Evolutionary conservation across 2,888 invertebrate species (phyloP).

Genomic region (Micoletzkya japonica): DNA sequence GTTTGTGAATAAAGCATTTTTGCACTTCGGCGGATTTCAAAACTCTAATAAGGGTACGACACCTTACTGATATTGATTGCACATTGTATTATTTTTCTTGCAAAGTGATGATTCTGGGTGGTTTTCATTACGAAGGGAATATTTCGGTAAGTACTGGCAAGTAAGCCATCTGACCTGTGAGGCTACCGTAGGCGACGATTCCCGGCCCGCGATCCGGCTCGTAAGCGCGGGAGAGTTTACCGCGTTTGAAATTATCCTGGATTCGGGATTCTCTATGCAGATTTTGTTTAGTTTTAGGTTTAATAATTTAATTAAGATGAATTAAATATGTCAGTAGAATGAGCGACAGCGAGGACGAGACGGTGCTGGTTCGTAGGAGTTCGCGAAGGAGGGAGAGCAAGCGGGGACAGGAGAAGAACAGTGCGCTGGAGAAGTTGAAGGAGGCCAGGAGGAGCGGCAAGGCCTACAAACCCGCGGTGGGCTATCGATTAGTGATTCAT

Average conservation of each 20-base stretch:
- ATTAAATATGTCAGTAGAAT: neutral
- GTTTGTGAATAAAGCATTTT: no score
- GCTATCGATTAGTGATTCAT: neutral
- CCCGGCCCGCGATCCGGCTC: no score
- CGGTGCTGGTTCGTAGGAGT: conserved; percentile 28
- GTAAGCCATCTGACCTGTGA: no score
- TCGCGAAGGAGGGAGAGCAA: conserved; percentile 32
- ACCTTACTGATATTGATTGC: no score
- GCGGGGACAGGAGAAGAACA: conserved; percentile 25
- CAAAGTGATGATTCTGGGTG: no score
- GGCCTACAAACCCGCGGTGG: conserved; percentile 39
- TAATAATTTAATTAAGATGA: neutral
- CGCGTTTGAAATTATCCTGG: neutral
- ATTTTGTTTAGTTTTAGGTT: neutral
- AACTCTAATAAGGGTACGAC: no score
- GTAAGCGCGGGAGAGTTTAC: neutral
- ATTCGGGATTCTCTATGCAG: no score
- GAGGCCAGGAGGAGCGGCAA: conserved; percentile 39
- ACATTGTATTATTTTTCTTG: no score
- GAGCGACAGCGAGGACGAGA: conserved; percentile 13
- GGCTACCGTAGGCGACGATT: no score
- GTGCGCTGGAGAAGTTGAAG: conserved; percentile 42
- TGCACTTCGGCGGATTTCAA: no score
- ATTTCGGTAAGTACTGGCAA: no score
- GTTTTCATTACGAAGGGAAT: no score